Evolutionary conservation across 2,113 vertebrate species (phyloP).

Genomic region (Grantiella picta): DNA sequence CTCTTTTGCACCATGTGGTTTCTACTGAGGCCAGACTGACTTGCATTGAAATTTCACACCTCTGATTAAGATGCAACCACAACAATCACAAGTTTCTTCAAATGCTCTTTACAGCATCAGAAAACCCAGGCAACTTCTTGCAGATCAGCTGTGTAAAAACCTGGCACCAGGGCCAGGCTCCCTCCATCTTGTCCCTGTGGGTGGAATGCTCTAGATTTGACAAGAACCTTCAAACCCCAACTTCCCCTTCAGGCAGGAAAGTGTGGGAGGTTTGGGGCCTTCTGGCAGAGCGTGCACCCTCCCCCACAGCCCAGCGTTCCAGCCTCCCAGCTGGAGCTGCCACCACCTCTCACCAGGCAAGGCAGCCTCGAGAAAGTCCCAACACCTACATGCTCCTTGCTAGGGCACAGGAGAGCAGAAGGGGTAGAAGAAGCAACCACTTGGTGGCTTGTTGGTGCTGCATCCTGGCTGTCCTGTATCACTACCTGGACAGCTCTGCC

Average conservation of each 20-base stretch:
- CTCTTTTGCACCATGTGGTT: neutral
- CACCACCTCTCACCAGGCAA: neutral
- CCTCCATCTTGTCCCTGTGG: neutral
- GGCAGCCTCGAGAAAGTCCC: neutral
- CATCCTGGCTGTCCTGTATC: neutral
- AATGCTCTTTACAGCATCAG: neutral
- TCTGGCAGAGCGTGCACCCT: accelerated
- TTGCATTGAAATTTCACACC: neutral
- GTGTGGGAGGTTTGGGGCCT: slow-evolving; percentile 32
- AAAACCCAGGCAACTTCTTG: neutral
- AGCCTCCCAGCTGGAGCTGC: neutral
- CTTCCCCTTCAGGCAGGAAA: slow-evolving; percentile 58
- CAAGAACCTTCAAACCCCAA: slow-evolving; percentile 6
- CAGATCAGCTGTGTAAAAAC: neutral
- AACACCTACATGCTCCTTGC: neutral
- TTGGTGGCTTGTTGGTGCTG: neutral
- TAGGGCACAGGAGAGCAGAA: neutral
- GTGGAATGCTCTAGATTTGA: slow-evolving; percentile 16
- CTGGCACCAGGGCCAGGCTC: neutral
- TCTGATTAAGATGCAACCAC: neutral
- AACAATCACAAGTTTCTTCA: neutral
- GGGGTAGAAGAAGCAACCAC: neutral
- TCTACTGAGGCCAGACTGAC: neutral
- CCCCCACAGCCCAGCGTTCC: neutral
- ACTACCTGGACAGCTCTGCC: neutral